Conservation (phyloP, 1,140 invertebrate genomes). For the Temnothorax nylanderi region DNA sequence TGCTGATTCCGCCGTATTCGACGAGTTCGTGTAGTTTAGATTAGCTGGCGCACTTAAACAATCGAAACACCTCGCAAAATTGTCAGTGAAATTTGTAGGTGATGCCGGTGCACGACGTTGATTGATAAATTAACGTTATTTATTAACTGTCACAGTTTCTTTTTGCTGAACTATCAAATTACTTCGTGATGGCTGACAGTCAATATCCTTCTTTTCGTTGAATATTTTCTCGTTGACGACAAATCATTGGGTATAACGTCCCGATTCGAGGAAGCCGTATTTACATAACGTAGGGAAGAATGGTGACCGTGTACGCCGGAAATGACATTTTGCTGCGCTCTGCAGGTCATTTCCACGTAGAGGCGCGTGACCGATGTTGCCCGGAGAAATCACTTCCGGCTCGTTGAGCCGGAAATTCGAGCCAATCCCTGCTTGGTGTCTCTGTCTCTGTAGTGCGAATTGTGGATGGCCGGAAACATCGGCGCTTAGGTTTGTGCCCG, state of each 20-base stretch:
- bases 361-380: conserved; percentile 64
- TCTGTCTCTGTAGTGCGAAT: conserved; percentile 43
- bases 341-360: conserved; percentile 75
- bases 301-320: conserved; percentile 68
- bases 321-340: conserved; percentile 72
- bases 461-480: conserved; percentile 48
- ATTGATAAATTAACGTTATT: conserved; percentile 2
- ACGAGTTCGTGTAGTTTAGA: conserved; percentile 41
- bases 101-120: not conserved
- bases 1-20: conserved; percentile 30
- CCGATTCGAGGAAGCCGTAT: conserved; percentile 44
- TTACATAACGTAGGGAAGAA: conserved; percentile 68
- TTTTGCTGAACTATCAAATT: not conserved
- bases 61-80: not conserved
- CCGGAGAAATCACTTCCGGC: conserved; percentile 76
- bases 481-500: conserved; percentile 56
- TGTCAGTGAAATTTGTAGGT: not conserved
- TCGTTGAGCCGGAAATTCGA: conserved; percentile 76
- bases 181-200: not conserved
- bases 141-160: not conserved
- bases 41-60: conserved; percentile 36
- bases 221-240: not conserved
- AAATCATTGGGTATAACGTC: not conserved
- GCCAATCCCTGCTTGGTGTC: conserved; percentile 69
- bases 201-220: not conserved